Evolutionary conservation across 2,888 invertebrate genomes (phyloP).

Genomic region (Dusona sp.): DNA sequence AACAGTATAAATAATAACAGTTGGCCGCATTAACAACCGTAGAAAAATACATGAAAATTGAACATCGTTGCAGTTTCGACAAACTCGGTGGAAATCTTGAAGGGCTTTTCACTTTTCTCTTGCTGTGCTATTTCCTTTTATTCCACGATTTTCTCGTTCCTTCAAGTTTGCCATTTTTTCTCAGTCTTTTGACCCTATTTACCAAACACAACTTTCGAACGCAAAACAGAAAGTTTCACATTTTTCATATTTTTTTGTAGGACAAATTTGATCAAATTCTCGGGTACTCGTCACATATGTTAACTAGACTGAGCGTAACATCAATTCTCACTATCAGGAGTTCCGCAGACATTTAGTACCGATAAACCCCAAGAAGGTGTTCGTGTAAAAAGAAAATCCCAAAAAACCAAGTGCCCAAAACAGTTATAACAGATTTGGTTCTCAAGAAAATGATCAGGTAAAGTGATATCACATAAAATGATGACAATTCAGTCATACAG

Average conservation of each 20-base stretch:
- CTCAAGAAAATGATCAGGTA: too few species aligned
- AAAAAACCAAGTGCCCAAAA: too few species aligned
- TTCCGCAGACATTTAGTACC: background rate
- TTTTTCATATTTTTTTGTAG: background rate
- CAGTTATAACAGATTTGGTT: too few species aligned
- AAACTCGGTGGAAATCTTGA: background rate
- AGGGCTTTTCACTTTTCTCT: background rate
- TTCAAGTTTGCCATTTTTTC: background rate
- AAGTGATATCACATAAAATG: too few species aligned
- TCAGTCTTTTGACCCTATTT: background rate
- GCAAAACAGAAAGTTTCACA: background rate
- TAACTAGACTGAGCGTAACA: conserved; percentile 19
- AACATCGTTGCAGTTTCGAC: conserved; percentile 1
- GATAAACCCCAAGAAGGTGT: too few species aligned
- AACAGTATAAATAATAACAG: conserved; percentile 34
- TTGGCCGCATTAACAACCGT: background rate
- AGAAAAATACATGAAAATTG: conserved; percentile 24
- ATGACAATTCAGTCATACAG: too few species aligned
- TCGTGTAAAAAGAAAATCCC: too few species aligned
- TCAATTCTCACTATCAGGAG: conserved; percentile 1
- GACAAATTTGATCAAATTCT: background rate
- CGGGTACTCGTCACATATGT: background rate
- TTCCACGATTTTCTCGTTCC: background rate
- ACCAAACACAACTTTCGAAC: background rate
- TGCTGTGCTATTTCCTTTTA: background rate